Evolutionary conservation across 2,888 invertebrate genomes (phyloP).

Genomic region (Dexiosoma caninum): DNA sequence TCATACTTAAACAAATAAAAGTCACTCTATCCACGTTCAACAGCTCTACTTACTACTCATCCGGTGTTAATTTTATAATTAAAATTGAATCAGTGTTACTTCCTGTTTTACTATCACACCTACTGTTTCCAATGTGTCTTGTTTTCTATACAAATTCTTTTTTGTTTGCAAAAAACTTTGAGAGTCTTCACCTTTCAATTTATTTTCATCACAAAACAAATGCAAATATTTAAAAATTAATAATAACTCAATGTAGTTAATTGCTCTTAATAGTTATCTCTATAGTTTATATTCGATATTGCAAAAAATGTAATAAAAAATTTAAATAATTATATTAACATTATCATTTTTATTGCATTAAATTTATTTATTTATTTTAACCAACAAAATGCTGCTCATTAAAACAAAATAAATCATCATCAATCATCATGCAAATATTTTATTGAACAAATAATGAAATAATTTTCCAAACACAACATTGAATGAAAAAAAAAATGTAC

Average conservation of each 20-base stretch:
- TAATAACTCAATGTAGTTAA: slow-evolving; percentile 28
- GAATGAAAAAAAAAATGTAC: slow-evolving; percentile 31
- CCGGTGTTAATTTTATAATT: slow-evolving; percentile 20
- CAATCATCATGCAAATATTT: slow-evolving; percentile 47
- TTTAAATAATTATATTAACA: slow-evolving; percentile 44
- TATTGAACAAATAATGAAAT: background rate
- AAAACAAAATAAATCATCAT: slow-evolving; percentile 49
- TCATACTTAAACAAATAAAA: background rate
- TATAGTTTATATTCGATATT: background rate
- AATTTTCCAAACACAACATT: slow-evolving; percentile 55
- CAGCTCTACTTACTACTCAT: background rate
- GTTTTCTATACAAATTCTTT: no score
- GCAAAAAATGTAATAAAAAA: background rate
- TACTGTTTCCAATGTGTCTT: slow-evolving; percentile 1
- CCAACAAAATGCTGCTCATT: slow-evolving; percentile 55
- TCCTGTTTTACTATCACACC: background rate
- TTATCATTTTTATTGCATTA: slow-evolving; percentile 47
- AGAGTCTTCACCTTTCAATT: background rate
- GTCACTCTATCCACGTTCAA: background rate
- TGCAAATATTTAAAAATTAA: background rate
- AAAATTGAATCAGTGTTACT: slow-evolving; percentile 4
- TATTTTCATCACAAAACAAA: slow-evolving; percentile 13
- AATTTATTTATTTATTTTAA: slow-evolving; percentile 37
- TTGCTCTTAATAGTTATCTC: slow-evolving; percentile 13
- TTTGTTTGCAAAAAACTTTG: slow-evolving; percentile 7